Conservation (phyloP, 2,888 invertebrate genomes). For the Thera britannica region DNA sequence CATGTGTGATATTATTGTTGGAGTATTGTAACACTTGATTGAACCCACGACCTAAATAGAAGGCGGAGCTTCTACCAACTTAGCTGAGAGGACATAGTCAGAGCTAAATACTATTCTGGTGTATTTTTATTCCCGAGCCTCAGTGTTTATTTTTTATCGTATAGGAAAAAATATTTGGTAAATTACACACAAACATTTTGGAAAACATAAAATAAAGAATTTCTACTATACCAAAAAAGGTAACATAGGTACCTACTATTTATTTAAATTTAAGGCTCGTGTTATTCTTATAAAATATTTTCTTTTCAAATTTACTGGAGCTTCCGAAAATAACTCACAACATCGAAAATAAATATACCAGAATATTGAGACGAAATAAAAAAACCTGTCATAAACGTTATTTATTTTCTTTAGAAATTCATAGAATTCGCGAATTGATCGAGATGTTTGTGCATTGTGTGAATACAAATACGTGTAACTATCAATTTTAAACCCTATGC, state of each 20-base stretch:
- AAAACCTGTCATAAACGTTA: constrained; percentile 53
- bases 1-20: no score
- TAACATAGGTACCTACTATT: background rate
- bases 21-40: no score
- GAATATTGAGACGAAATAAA: constrained; percentile 13
- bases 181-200: no score
- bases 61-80: no score
- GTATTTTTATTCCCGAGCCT: no score
- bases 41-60: no score
- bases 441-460: constrained; percentile 54
- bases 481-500: background rate
- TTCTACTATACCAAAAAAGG: no score
- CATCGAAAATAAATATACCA: constrained; percentile 14
- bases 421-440: constrained; percentile 48
- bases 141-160: no score
- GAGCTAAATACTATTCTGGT: no score
- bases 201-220: no score
- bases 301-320: constrained; percentile 29
- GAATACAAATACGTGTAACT: constrained; percentile 32
- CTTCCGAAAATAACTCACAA: constrained; percentile 27
- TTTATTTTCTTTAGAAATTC: constrained; percentile 68
- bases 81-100: no score
- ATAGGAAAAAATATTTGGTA: no score
- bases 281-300: constrained; percentile 27
- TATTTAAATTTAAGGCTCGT: constrained; percentile 3